These are phyloP conservation scores for Iphiclides podalirius DNA, from an alignment of 2,888 invertebrate species.

Conservation along the genomic window DNA sequence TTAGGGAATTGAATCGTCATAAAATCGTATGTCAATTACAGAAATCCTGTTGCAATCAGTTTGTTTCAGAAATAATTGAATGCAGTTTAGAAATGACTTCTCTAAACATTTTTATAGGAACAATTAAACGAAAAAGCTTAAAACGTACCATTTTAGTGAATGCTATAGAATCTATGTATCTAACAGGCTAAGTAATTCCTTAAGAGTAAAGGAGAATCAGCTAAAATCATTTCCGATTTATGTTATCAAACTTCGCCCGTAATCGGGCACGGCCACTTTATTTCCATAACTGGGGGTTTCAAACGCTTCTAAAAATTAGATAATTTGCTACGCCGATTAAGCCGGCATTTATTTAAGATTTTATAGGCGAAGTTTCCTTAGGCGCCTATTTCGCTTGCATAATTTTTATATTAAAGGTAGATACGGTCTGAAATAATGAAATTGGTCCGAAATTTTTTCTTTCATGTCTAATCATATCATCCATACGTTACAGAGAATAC, in stretches of 20 bases:
- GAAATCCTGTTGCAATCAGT: no score
- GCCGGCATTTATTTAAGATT: slow-evolving; percentile 49
- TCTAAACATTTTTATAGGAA: no score
- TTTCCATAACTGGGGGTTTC: slow-evolving; percentile 40
- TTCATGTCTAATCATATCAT: slow-evolving; percentile 18
- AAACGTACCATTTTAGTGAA: no score
- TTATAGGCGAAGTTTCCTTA: slow-evolving; percentile 50
- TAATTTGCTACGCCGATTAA: slow-evolving; percentile 62
- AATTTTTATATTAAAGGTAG: slow-evolving; percentile 49
- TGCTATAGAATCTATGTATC: no score
- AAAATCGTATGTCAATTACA: no score
- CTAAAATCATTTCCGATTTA: slow-evolving; percentile 30
- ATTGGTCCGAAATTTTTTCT: slow-evolving; percentile 22
- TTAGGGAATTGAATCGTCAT: no score
- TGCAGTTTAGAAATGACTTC: no score
- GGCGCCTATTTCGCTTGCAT: slow-evolving; percentile 43
- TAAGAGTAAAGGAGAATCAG: slow-evolving; percentile 27
- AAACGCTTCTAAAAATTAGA: slow-evolving; percentile 49
- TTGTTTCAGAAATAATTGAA: no score
- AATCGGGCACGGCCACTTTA: slow-evolving; percentile 40
- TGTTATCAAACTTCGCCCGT: slow-evolving; percentile 27
- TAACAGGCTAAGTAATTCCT: slow-evolving; percentile 26
- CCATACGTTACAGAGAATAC: slow-evolving; percentile 2
- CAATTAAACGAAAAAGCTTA: no score
- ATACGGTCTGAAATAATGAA: slow-evolving; percentile 26